A percentile compares a stretch with the other conserved stretches of the same genome.
Evolutionary conservation across 2,113 vertebrate genomes (phyloP).

Genomic region (Chloebia gouldiae): DNA sequence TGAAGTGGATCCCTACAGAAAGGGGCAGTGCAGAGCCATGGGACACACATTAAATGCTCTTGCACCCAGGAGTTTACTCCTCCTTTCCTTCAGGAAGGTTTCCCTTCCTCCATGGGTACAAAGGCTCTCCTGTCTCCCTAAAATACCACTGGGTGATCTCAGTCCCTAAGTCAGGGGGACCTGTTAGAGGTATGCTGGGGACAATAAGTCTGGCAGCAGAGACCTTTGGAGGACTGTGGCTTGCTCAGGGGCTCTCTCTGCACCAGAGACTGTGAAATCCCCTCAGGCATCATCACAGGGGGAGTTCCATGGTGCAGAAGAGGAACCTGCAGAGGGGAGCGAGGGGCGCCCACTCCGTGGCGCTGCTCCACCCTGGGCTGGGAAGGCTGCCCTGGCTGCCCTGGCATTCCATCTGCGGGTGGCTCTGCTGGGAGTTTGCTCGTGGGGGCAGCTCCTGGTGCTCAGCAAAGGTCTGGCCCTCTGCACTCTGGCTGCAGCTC

Average conservation of each 20-base stretch:
- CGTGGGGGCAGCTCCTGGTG: accelerated
- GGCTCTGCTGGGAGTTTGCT: neutral
- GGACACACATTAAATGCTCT: neutral
- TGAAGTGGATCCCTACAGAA: neutral
- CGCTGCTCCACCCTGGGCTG: accelerated
- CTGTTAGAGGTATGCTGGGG: accelerated
- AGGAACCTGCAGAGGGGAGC: neutral
- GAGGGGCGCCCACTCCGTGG: accelerated
- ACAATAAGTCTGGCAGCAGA: accelerated
- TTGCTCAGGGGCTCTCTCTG: neutral
- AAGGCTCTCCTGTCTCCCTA: neutral
- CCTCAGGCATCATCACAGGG: neutral
- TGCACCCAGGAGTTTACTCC: neutral
- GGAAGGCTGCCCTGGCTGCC: neutral
- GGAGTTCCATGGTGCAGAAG: neutral
- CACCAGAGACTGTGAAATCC: neutral
- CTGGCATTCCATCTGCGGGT: neutral
- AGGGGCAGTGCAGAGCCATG: neutral
- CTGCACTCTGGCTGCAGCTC: neutral
- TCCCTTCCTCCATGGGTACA: neutral
- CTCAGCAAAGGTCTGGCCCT: accelerated
- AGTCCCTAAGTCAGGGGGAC: neutral
- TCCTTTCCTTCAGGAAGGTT: neutral
- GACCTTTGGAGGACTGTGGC: neutral
- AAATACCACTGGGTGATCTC: neutral